A percentile compares a stretch with the other conserved stretches of the same genome.
Evolutionary conservation across 2,113 vertebrate species (phyloP).

Genomic region (Crypturellus undulatus): DNA sequence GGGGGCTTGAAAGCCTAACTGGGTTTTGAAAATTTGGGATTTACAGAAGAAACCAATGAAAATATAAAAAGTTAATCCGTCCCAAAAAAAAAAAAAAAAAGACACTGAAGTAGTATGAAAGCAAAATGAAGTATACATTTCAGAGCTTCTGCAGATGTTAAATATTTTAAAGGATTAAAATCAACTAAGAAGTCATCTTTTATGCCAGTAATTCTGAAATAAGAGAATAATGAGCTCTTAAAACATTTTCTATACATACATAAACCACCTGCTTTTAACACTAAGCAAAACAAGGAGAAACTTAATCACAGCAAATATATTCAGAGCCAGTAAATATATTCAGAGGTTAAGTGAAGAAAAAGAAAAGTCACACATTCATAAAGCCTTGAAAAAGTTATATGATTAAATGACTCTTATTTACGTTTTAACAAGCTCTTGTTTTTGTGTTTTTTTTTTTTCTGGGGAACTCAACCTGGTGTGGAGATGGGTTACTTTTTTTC

Average conservation of each 20-base stretch:
- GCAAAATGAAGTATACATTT: background rate
- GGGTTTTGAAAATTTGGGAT: background rate
- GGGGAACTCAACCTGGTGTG: background rate
- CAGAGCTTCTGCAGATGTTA: background rate
- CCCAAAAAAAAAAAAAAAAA: background rate
- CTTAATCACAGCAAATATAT: background rate
- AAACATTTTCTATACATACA: background rate
- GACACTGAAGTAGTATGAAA: background rate
- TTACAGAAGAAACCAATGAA: background rate
- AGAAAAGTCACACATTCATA: background rate
- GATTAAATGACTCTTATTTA: background rate
- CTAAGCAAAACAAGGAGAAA: background rate
- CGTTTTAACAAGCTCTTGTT: background rate
- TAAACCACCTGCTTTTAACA: background rate
- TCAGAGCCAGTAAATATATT: background rate
- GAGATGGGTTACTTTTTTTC: background rate
- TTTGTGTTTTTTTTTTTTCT: background rate
- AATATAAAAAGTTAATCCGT: background rate
- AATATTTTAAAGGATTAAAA: background rate
- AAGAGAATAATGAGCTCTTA: background rate
- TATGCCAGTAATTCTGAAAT: background rate
- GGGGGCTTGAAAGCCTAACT: background rate
- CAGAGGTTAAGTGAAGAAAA: background rate
- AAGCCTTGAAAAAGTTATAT: background rate
- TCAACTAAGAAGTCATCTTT: background rate